A percentile compares a stretch with the other conserved stretches of the same genome.
Conservation (phyloP, 2,113 vertebrate species). For the Scalopus aquaticus region DNA sequence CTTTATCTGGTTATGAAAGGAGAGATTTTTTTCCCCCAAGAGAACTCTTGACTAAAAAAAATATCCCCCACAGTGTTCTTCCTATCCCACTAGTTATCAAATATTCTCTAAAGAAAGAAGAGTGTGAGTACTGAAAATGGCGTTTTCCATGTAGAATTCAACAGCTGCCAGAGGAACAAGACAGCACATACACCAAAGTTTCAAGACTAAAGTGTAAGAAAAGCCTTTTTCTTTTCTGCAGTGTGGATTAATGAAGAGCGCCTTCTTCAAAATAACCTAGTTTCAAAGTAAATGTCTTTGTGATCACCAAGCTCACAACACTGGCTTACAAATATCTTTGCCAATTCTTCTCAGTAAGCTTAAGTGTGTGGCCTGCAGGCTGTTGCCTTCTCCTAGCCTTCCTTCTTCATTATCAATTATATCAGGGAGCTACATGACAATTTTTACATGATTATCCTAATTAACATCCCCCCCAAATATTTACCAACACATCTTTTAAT, state of each 20-base stretch:
- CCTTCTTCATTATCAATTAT: neutral
- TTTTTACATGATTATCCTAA: neutral
- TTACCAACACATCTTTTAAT: neutral
- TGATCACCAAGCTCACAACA: too few relatives aligned
- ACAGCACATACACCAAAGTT: neutral
- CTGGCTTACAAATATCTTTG: accelerated
- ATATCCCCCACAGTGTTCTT: neutral
- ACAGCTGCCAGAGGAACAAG: neutral
- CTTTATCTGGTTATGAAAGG: neutral
- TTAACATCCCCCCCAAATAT: neutral
- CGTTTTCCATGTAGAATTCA: neutral
- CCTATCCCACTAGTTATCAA: neutral
- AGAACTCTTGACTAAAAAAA: neutral
- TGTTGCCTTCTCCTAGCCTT: neutral
- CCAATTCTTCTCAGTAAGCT: accelerated
- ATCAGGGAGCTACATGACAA: neutral
- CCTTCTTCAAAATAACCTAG: neutral
- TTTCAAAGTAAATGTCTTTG: neutral
- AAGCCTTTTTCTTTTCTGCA: neutral
- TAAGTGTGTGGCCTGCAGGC: too few relatives aligned
- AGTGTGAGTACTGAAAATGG: neutral
- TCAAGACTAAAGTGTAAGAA: neutral
- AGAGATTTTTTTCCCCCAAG: neutral
- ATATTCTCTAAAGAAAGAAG: neutral
- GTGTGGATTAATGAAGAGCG: neutral